Percentiles rank a stretch among this genome's conserved stretches.
Evolutionary conservation across 2,888 invertebrate species (phyloP).

Genomic region (Boloria euphrosyne): DNA sequence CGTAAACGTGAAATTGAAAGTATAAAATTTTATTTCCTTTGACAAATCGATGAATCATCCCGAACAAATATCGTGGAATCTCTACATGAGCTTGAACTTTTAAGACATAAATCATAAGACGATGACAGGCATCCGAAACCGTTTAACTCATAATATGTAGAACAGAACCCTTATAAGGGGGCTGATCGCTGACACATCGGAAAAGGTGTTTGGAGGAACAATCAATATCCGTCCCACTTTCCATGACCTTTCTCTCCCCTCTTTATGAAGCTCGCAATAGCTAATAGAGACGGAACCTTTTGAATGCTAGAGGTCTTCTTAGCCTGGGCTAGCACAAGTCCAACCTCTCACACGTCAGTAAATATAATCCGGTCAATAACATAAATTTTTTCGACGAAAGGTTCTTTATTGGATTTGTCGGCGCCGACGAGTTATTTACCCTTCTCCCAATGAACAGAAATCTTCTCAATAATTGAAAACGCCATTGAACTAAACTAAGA

Average conservation of each 20-base stretch:
- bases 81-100: slow-evolving; percentile 5
- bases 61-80: slow-evolving; percentile 8
- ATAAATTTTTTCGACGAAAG: slow-evolving; percentile 73
- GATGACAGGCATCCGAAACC: slow-evolving; percentile 58
- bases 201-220: slow-evolving; percentile 74
- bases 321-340: slow-evolving; percentile 54
- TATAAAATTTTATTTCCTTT: slow-evolving; percentile 2
- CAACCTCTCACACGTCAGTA: slow-evolving; percentile 70
- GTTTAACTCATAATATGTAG: slow-evolving; percentile 72
- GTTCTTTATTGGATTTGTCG: slow-evolving; percentile 77
- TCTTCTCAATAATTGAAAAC: slow-evolving; percentile 32
- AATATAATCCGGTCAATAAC: slow-evolving; percentile 78
- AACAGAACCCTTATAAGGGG: slow-evolving; percentile 58
- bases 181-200: slow-evolving; percentile 70
- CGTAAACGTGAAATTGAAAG: slow-evolving; percentile 2
- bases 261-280: slow-evolving; percentile 46
- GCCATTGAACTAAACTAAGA: slow-evolving; percentile 23
- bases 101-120: slow-evolving; percentile 46
- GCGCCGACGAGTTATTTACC: slow-evolving; percentile 66
- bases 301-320: slow-evolving; percentile 52
- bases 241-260: slow-evolving; percentile 56
- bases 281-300: slow-evolving; percentile 45
- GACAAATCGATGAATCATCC: slow-evolving; percentile 1
- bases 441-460: slow-evolving; percentile 38
- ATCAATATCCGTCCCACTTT: slow-evolving; percentile 68